These are phyloP conservation scores for Micromesistius poutassou DNA, from an alignment of 2,797 vertebrate genomes.

Conservation along the genomic window DNA sequence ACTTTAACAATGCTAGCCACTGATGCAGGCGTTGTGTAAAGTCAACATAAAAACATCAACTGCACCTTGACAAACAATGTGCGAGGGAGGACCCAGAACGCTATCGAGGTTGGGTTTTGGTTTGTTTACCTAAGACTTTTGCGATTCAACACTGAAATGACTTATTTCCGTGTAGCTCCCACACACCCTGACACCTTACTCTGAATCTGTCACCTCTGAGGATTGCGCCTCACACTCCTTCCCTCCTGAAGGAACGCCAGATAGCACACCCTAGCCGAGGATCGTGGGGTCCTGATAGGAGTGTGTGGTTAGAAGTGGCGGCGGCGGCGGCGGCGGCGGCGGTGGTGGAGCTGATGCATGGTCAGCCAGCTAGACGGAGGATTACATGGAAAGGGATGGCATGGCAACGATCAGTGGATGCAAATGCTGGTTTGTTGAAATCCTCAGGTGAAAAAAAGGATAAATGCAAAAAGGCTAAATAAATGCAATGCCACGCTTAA, in stretches of 20 bases:
- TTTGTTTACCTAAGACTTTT: no score
- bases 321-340: no score
- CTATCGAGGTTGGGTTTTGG: no score
- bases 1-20: no score
- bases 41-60: not conserved
- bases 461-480: no score
- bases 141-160: no score
- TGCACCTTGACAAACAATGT: not conserved
- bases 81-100: no score
- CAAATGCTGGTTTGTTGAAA: not conserved
- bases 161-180: not conserved
- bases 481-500: not conserved
- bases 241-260: not conserved
- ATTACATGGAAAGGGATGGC: not conserved
- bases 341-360: not conserved
- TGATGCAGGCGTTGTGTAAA: not conserved
- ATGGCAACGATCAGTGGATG: not conserved
- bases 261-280: no score
- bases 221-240: not conserved
- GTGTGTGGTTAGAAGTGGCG: not conserved
- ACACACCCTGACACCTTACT: not conserved
- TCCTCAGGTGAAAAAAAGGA: not conserved
- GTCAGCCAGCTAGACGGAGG: not conserved
- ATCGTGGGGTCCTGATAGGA: not conserved
- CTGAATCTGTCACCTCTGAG: not conserved